Conservation (phyloP, 2,888 invertebrate genomes). For the Microctonus hyperodae region DNA sequence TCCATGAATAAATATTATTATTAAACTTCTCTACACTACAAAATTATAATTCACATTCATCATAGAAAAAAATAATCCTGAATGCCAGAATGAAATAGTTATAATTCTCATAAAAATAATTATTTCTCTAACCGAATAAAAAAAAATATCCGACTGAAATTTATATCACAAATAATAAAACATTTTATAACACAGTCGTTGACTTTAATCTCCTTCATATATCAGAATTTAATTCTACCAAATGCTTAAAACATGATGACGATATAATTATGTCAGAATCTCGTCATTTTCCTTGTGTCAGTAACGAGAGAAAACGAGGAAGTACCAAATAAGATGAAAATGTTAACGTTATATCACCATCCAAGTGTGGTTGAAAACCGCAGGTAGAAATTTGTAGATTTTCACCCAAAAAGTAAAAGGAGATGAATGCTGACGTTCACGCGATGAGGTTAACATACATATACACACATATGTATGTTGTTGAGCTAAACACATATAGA, state of each 20-base stretch:
- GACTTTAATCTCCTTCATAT: slow-evolving; percentile 18
- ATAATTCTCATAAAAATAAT: too few species aligned
- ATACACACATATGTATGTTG: slow-evolving; percentile 5
- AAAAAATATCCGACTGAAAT: too few species aligned
- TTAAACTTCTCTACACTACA: too few species aligned
- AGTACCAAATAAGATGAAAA: background rate
- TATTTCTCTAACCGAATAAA: too few species aligned
- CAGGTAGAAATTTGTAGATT: slow-evolving; percentile 49
- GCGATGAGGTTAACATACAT: background rate
- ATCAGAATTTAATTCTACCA: background rate
- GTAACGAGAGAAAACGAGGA: slow-evolving; percentile 1
- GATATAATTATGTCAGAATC: background rate
- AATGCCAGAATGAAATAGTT: too few species aligned
- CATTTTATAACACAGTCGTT: slow-evolving; percentile 11
- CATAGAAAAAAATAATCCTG: too few species aligned
- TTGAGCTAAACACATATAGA: slow-evolving; percentile 51
- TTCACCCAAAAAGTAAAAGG: slow-evolving; percentile 29
- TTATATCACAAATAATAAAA: too few species aligned
- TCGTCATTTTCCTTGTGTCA: background rate
- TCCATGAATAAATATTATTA: slow-evolving; percentile 22
- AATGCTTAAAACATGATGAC: slow-evolving; percentile 5
- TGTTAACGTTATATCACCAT: background rate
- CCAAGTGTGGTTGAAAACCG: slow-evolving; percentile 34
- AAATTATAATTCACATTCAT: too few species aligned
- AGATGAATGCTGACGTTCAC: slow-evolving; percentile 28